Base-by-base conservation (phyloP, 2,888 invertebrate genomes). In the Dryomyza anilis region DNA sequence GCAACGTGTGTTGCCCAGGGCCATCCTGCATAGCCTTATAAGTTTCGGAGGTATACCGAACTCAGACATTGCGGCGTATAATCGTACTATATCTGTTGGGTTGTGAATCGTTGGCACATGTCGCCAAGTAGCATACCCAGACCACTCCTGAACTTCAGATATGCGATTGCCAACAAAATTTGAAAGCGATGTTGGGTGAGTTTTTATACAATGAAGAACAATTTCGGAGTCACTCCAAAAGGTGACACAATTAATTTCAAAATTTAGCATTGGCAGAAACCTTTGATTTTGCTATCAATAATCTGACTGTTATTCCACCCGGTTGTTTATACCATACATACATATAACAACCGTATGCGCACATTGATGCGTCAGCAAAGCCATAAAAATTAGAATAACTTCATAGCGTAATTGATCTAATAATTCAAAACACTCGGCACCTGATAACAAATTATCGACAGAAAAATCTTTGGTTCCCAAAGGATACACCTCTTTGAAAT, bases 341-440 rank as follows among this genome's bases (percentile, higher is more conserved):
- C 10, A 63, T 63, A 33, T 55, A 63, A 46, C 55, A 63, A 3
- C 56, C 63, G 30, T 56, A 63, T 48, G 39, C 63, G 23, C 10
- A 8, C 16, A 53, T 56, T 30, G 56, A 46, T 1, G 50, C 61
- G 30, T 61, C 61, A 25, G 61, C 33, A 43, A 62, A 62, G n/a
- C 53, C 53, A 53, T 62, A 48, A 33, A 56, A 46, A 46, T 46
- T 46, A 7, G 6, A 10, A 19, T n/a, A n/a, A 46, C n/a, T 46
- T 46, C 46, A 16, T 46, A 7, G 46, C n/a, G 46, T 7, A 46
- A 16, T 16, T n/a, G n/a, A n/a, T 16, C 16, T n/a, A 46, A 46
- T 46, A 10, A 7, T 19, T 46, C 46, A 46, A 46, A n/a, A n/a
- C 46, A 10, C 6, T 46, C 46, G 46, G 46, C 46, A 46, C 46